These are phyloP conservation scores for Tadarida brasiliensis DNA, from an alignment of 2,797 vertebrate genomes.

Conservation along the genomic window DNA sequence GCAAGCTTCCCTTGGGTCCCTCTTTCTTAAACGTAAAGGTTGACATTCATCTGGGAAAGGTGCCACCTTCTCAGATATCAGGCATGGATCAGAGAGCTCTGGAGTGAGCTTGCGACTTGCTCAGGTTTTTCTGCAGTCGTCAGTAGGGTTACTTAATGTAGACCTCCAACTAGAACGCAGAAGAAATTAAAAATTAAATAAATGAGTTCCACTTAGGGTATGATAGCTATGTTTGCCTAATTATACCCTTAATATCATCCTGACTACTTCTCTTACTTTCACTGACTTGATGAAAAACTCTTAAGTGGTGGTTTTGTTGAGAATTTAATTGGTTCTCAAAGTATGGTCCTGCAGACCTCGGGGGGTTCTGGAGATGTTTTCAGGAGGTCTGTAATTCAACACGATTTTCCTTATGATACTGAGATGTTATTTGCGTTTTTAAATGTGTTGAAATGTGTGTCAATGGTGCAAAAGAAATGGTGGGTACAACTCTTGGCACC, in stretches of 20 bases:
- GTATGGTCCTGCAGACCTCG: not conserved
- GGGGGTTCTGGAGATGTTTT: not conserved
- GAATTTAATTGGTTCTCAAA: slow-evolving; percentile 24
- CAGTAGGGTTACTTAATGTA: not conserved
- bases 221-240: not conserved
- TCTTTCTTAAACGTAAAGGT: not conserved
- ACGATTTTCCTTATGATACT: not conserved
- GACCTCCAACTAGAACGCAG: not conserved
- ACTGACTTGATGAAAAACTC: not conserved
- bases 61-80: not conserved
- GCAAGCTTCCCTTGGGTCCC: not conserved
- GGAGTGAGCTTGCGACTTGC: not conserved
- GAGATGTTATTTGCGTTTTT: not conserved
- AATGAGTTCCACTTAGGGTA: not conserved
- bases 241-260: not conserved
- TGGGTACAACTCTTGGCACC: not conserved
- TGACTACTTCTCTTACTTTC: not conserved
- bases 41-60: not conserved
- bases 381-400: not conserved
- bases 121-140: not conserved
- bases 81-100: not conserved
- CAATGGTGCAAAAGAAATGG: not conserved
- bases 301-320: not conserved
- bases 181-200: slow-evolving; percentile 30
- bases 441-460: not conserved